These are phyloP conservation scores for Zaprionus ornatus DNA, from an alignment of 1,140 invertebrate genomes.

Conservation along the genomic window DNA sequence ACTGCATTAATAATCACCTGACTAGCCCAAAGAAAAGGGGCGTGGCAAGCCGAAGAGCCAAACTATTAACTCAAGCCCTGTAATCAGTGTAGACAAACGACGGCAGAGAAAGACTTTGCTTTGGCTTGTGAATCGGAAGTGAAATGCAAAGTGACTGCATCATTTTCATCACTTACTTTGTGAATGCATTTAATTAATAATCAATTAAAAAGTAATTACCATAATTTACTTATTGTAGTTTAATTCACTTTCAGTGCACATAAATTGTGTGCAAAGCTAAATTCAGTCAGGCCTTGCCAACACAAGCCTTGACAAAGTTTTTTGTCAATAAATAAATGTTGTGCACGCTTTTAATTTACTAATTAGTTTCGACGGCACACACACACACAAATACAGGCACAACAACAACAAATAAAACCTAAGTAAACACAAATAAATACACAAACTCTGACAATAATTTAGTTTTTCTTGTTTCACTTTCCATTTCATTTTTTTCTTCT, in stretches of 20 bases:
- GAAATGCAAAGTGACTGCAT: no score
- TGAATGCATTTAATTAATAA: not conserved
- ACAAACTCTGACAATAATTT: not conserved
- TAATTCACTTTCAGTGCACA: slow-evolving; percentile 6
- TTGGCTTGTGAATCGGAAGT: not conserved
- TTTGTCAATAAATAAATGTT: slow-evolving; percentile 19
- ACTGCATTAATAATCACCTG: slow-evolving; percentile 19
- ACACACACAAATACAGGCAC: slow-evolving; percentile 14
- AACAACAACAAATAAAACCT: slow-evolving; percentile 29
- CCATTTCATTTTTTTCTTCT: not conserved
- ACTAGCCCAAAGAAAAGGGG: no score
- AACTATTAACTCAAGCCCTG: slow-evolving; percentile 14
- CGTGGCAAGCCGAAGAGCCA: not conserved
- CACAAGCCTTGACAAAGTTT: slow-evolving; percentile 3
- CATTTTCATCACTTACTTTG: not conserved
- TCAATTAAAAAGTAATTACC: not conserved
- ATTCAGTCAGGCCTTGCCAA: not conserved
- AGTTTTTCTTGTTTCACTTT: slow-evolving; percentile 30
- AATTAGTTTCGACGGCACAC: slow-evolving; percentile 27
- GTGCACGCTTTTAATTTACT: slow-evolving; percentile 45
- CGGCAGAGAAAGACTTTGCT: not conserved
- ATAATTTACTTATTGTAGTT: slow-evolving; percentile 1
- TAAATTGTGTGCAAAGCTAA: not conserved
- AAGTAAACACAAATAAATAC: slow-evolving; percentile 16
- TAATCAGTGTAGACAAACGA: slow-evolving; percentile 3